phyloP scores from a whole-genome alignment of 2,888 invertebrate species.

The Myathropa florea region DNA sequence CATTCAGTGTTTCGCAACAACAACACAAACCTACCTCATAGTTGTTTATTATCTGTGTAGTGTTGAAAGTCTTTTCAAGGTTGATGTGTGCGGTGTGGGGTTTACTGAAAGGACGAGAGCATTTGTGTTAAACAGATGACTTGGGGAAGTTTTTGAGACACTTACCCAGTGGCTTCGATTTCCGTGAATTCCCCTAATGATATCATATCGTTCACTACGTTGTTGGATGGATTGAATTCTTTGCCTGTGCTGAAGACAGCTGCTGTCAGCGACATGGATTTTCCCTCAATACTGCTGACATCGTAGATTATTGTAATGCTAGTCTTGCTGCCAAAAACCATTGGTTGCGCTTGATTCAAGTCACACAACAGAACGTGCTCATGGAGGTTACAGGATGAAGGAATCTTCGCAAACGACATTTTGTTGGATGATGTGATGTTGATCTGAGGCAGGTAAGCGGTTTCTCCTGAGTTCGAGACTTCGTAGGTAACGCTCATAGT shows the following conservation, averaged over 20 bases:
- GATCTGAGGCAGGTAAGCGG: conserved; percentile 81
- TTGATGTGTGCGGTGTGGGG: conserved; percentile 76
- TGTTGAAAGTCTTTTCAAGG: conserved; percentile 76
- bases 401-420: conserved; percentile 78
- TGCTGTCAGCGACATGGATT: conserved; percentile 75
- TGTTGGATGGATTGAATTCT: conserved; percentile 76
- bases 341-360: conserved; percentile 77
- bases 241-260: conserved; percentile 79
- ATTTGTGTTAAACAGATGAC: neutral
- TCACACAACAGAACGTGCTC: conserved; percentile 77
- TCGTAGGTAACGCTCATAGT: conserved; percentile 77
- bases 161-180: conserved; percentile 79
- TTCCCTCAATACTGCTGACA: conserved; percentile 77
- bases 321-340: conserved; percentile 75
- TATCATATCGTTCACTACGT: conserved; percentile 75
- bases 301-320: conserved; percentile 77
- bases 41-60: conserved; percentile 76
- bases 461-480: conserved; percentile 81
- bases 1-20: neutral
- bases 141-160: neutral
- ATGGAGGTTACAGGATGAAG: conserved; percentile 76
- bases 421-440: conserved; percentile 80
- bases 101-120: conserved; percentile 71
- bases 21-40: conserved; percentile 75
- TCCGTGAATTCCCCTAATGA: conserved; percentile 78